Evolutionary conservation across 92 coral and sea anemone species (phyloP).

Genomic region (Zoanthus sociatus): DNA sequence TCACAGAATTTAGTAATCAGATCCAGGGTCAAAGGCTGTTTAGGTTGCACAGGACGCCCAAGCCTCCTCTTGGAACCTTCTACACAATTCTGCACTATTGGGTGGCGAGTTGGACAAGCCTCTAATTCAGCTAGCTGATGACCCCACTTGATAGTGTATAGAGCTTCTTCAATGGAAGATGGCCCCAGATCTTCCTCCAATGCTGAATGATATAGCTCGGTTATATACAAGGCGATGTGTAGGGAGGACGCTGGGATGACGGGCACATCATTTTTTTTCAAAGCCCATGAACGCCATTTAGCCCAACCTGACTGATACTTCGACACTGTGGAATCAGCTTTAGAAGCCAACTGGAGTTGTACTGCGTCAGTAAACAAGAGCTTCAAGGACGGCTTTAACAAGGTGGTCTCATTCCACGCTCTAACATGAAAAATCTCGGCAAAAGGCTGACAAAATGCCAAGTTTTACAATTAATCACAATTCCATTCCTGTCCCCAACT

Average conservation of each 20-base stretch:
- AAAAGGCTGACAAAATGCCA: conserved; percentile 15
- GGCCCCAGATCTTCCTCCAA: conserved; percentile 4
- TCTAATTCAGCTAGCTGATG: conserved; percentile 1
- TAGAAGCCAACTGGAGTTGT: conserved; percentile 55
- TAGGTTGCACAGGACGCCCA: conserved; percentile 2
- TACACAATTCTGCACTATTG: background rate
- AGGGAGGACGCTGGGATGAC: conserved; percentile 55
- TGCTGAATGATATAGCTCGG: conserved; percentile 37
- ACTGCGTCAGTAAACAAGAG: conserved; percentile 35
- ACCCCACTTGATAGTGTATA: background rate
- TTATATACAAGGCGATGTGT: conserved; percentile 52
- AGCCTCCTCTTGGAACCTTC: background rate
- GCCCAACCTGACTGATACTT: conserved; percentile 19
- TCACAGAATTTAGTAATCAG: background rate
- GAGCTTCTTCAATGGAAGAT: background rate
- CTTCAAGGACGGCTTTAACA: conserved; percentile 48
- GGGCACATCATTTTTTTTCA: conserved; percentile 27
- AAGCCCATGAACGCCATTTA: background rate
- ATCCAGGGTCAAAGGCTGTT: conserved; percentile 17
- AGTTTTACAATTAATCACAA: background rate
- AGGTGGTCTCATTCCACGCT: conserved; percentile 11
- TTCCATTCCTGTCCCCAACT: background rate
- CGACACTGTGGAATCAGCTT: conserved; percentile 44
- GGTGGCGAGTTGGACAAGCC: conserved; percentile 11
- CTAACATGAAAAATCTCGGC: background rate